These are phyloP conservation scores for Siniperca knerii DNA, from an alignment of 2,113 vertebrate species.

Conservation along the genomic window DNA sequence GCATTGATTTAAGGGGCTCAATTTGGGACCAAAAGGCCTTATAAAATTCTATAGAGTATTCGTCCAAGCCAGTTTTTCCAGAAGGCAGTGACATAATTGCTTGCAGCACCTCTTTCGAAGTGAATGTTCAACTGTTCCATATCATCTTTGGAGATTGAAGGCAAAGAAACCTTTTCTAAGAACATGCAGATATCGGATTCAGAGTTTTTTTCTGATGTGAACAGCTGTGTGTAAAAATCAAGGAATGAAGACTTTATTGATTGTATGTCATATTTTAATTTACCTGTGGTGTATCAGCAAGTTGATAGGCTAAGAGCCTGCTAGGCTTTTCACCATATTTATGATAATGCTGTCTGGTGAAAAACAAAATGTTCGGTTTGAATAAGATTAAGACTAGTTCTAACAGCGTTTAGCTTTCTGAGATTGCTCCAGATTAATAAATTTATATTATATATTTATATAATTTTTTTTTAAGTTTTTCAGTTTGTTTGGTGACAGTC, in stretches of 20 bases:
- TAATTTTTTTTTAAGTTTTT: neutral
- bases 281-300: neutral
- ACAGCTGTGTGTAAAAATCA: neutral
- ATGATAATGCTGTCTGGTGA: constrained; percentile 4
- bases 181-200: neutral
- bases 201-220: neutral
- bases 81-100: neutral
- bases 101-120: neutral
- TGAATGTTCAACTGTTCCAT: neutral
- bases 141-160: neutral
- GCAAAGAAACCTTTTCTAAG: neutral
- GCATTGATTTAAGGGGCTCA: neutral
- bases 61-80: constrained; percentile 5
- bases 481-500: neutral
- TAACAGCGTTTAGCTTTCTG: neutral
- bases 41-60: neutral
- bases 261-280: neutral
- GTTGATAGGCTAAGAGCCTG: neutral
- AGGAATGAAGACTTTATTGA: neutral
- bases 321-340: neutral
- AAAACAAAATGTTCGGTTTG: neutral
- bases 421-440: neutral
- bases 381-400: constrained; percentile 1
- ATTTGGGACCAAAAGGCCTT: neutral
- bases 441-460: neutral